Evolutionary conservation across 2,113 vertebrate genomes (phyloP).

Genomic region (Gymnocephalus cernua): DNA sequence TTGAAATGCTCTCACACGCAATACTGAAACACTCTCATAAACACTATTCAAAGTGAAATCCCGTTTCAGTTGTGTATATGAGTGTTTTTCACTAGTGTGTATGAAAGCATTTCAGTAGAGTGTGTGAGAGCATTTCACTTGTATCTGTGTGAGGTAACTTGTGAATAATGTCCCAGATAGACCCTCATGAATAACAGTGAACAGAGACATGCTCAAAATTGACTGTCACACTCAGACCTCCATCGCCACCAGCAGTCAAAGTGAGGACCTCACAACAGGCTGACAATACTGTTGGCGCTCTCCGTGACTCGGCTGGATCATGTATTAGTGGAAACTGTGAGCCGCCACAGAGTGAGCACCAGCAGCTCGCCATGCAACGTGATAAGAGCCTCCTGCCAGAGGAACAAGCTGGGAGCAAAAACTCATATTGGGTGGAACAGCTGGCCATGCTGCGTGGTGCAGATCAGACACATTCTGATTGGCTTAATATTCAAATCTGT

Average conservation of each 20-base stretch:
- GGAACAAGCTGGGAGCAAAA: slow-evolving; percentile 4
- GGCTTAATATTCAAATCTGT: not conserved
- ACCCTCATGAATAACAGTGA: no score
- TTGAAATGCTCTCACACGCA: no score
- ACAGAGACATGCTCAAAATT: not conserved
- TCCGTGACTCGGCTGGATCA: not conserved
- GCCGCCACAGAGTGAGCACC: not conserved
- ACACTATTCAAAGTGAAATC: no score
- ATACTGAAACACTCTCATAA: no score
- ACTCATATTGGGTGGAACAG: slow-evolving; percentile 29
- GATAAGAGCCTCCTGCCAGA: slow-evolving; percentile 31
- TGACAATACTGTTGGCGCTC: not conserved
- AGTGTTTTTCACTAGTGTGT: no score
- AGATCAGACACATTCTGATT: not conserved
- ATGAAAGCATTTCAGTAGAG: no score
- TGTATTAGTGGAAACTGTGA: slow-evolving; percentile 48
- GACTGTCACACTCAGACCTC: not conserved
- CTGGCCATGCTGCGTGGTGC: not conserved
- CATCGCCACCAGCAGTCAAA: not conserved
- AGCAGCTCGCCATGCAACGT: slow-evolving; percentile 36
- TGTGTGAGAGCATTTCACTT: no score
- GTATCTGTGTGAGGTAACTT: no score
- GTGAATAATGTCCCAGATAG: no score
- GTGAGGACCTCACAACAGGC: slow-evolving; percentile 28
- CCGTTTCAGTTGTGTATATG: no score